phyloP scores from a whole-genome alignment of 2,797 vertebrate genomes.

The Miichthys miiuy region DNA sequence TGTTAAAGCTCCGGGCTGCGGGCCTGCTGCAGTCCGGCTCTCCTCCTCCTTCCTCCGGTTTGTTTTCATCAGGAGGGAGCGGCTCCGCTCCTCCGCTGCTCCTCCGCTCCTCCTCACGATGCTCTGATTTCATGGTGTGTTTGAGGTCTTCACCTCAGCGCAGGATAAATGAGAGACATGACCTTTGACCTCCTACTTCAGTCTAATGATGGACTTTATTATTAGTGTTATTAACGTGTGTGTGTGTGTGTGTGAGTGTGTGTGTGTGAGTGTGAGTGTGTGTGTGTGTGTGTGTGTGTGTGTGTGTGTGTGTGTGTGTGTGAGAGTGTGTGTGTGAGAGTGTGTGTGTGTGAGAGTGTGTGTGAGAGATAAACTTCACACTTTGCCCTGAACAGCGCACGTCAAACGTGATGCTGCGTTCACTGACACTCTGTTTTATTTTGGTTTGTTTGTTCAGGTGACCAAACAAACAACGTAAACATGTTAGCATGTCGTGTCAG shows the following conservation, averaged over 20 bases:
- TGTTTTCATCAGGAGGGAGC: slow-evolving; percentile 72
- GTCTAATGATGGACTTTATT: no score
- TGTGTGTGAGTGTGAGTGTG: neutral
- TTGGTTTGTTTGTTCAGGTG: neutral
- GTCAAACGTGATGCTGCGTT: slow-evolving; percentile 16
- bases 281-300: no score
- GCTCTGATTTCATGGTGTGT: no score
- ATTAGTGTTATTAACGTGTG: no score
- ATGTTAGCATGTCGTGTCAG: no score
- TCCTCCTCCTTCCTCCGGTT: slow-evolving; percentile 45
- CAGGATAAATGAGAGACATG: no score
- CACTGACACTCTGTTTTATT: neutral
- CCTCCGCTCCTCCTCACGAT: neutral
- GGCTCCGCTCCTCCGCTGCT: slow-evolving; percentile 38
- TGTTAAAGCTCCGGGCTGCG: neutral
- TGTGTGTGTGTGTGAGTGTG: no score
- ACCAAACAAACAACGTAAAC: no score
- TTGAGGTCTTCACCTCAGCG: no score
- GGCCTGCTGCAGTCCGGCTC: slow-evolving; percentile 46
- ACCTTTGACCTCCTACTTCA: no score
- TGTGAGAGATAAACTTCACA: slow-evolving; percentile 23
- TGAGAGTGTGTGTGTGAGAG: no score
- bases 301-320: no score
- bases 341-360: neutral
- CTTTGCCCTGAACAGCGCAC: slow-evolving; percentile 40